These are phyloP conservation scores for Electrophaes corylata DNA, from an alignment of 2,888 invertebrate species.

Conservation along the genomic window DNA sequence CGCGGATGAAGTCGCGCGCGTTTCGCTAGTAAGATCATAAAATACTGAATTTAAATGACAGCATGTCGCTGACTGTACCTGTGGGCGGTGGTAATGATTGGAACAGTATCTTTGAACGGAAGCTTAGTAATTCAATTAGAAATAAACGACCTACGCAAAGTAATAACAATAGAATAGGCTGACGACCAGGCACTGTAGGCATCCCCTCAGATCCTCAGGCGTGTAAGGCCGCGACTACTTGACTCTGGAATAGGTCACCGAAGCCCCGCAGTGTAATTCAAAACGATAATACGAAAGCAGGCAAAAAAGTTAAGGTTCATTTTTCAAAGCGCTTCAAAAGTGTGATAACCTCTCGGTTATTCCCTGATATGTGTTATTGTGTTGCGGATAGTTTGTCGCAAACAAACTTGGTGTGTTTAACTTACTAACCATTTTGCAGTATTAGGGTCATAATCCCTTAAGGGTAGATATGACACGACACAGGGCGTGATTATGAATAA, in stretches of 20 bases:
- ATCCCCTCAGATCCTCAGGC: too few relatives aligned
- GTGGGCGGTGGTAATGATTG: not conserved
- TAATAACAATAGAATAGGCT: not conserved
- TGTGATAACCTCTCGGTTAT: not conserved
- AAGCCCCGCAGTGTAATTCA: too few relatives aligned
- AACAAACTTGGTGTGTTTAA: not conserved
- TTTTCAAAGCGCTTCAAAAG: too few relatives aligned
- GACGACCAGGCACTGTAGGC: not conserved
- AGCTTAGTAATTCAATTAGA: constrained; percentile 1
- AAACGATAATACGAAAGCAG: too few relatives aligned
- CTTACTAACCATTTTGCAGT: not conserved
- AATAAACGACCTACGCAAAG: not conserved
- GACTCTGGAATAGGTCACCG: too few relatives aligned
- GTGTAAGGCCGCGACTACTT: too few relatives aligned
- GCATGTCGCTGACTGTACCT: not conserved
- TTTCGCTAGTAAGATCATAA: too few relatives aligned
- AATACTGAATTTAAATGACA: too few relatives aligned
- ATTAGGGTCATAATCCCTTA: constrained; percentile 8
- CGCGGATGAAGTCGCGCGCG: too few relatives aligned
- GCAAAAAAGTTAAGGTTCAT: too few relatives aligned
- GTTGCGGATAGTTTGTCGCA: too few relatives aligned
- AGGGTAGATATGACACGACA: constrained; percentile 14
- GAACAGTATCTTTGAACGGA: constrained; percentile 5
- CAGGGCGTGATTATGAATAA: not conserved
- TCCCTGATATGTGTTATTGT: not conserved